Percentiles rank a stretch among this genome's conserved stretches.
These are phyloP conservation scores for Xiphias gladius DNA, from an alignment of 2,113 vertebrate genomes.

Conservation along the genomic window DNA sequence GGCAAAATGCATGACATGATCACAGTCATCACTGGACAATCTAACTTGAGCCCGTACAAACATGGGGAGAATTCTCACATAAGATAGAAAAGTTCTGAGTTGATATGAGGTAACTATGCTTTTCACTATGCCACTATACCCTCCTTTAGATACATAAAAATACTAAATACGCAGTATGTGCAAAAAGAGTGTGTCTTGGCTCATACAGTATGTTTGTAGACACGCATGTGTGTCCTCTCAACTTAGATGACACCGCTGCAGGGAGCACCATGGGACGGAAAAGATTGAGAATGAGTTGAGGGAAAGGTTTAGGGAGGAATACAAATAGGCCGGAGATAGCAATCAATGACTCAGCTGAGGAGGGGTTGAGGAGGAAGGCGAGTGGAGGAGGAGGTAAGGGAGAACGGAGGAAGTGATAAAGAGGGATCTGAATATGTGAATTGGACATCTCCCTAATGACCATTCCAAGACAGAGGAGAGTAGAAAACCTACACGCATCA, in stretches of 20 bases:
- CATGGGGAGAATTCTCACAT: background rate
- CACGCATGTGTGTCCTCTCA: constrained; percentile 25
- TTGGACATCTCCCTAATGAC: constrained; percentile 55
- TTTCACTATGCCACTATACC: background rate
- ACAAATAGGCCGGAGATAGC: constrained; percentile 71
- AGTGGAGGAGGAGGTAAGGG: constrained; percentile 32
- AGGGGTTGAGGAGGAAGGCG: constrained; percentile 31
- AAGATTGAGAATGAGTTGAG: constrained; percentile 35
- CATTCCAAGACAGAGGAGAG: constrained; percentile 32
- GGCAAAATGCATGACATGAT: constrained; percentile 1
- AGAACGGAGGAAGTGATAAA: constrained; percentile 42
- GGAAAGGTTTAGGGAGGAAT: constrained; percentile 67
- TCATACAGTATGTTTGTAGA: background rate
- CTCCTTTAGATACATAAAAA: constrained; percentile 1
- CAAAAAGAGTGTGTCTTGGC: background rate
- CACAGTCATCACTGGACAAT: constrained; percentile 8
- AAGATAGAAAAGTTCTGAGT: background rate
- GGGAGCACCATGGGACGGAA: constrained; percentile 44
- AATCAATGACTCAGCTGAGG: constrained; percentile 72
- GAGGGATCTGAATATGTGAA: constrained; percentile 54
- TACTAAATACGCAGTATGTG: background rate
- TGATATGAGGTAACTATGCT: constrained; percentile 2
- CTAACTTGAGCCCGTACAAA: background rate
- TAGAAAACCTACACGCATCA: constrained; percentile 39
- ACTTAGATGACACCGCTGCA: constrained; percentile 40